Conservation (phyloP, 2,113 vertebrate species). For the Penelope pileata region DNA sequence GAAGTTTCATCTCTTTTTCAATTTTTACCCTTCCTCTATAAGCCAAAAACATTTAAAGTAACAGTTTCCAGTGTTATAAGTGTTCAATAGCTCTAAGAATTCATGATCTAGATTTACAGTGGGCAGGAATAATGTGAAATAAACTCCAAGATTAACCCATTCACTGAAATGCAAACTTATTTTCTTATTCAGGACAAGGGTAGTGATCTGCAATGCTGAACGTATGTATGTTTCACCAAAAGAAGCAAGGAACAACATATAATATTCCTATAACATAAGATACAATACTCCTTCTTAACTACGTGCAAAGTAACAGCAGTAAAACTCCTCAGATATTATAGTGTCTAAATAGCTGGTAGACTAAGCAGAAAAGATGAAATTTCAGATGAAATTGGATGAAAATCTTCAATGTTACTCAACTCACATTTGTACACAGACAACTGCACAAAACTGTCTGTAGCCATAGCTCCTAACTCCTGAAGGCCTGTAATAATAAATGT, state of each 20-base stretch:
- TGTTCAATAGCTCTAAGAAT: not conserved
- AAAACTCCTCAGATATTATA: not conserved
- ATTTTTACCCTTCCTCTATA: not conserved
- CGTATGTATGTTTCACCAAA: not conserved
- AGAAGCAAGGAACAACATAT: not conserved
- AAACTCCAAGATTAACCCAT: not conserved
- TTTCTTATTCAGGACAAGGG: not conserved
- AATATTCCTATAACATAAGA: not conserved
- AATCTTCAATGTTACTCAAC: constrained; percentile 19
- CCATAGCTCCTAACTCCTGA: constrained; percentile 12
- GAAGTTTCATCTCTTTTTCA: not conserved
- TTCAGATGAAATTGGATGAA: constrained; percentile 18
- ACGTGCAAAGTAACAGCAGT: not conserved
- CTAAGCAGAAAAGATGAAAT: not conserved
- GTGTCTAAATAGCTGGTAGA: not conserved
- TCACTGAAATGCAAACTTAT: not conserved
- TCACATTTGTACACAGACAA: not conserved
- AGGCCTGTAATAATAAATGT: constrained; percentile 42
- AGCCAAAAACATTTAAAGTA: not conserved
- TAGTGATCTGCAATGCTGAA: not conserved
- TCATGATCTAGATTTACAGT: not conserved
- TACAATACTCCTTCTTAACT: not conserved
- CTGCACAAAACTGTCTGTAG: not conserved
- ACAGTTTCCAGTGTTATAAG: not conserved
- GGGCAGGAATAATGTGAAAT: not conserved